Conservation (phyloP, 1,140 invertebrate genomes). For the Temnothorax longispinosus region DNA sequence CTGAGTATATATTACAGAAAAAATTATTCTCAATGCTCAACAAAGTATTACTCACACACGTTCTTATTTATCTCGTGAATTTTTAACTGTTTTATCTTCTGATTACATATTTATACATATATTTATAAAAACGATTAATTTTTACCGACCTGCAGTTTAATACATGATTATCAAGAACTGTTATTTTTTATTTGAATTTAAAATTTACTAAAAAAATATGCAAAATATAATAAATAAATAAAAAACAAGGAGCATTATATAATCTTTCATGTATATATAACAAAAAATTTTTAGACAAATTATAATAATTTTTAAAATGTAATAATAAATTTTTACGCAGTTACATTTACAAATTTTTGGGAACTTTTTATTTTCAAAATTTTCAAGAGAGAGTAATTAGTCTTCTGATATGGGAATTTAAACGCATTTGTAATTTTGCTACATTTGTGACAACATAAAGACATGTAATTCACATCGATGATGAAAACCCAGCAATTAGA, state of each 20-base stretch:
- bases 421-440: not conserved
- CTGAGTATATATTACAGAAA: too few species aligned
- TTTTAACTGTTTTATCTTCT: slow-evolving; percentile 35
- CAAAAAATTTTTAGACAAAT: not conserved
- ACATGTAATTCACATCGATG: not conserved
- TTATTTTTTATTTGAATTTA: not conserved
- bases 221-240: not conserved
- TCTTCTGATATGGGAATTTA: not conserved
- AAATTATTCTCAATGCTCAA: not conserved
- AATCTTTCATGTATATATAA: not conserved
- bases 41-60: slow-evolving; percentile 34
- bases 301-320: not conserved
- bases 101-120: not conserved
- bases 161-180: not conserved
- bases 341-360: not conserved
- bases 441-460: not conserved
- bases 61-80: not conserved
- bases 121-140: not conserved
- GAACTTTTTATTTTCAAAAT: not conserved
- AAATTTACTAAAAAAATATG: not conserved
- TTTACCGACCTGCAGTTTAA: not conserved
- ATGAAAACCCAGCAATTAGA: slow-evolving; percentile 22
- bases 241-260: not conserved
- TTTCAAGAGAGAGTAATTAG: not conserved
- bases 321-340: not conserved